Conservation (phyloP, 2,888 invertebrate species). For the Darwinula stevensoni region DNA sequence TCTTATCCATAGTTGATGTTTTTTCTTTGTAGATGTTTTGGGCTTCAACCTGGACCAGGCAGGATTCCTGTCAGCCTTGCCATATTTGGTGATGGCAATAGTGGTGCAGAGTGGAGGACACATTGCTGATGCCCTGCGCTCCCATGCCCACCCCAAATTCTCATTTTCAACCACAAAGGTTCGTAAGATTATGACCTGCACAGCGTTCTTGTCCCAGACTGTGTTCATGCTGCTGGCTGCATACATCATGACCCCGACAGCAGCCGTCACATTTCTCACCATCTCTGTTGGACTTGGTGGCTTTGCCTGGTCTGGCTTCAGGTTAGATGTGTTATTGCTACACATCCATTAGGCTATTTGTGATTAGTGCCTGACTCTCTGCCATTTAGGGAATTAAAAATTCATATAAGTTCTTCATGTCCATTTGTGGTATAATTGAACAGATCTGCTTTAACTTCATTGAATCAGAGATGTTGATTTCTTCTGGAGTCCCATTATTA, state of each 20-base stretch:
- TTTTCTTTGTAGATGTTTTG: slow-evolving; percentile 8
- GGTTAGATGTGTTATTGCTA: no score
- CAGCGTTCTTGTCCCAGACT: slow-evolving; percentile 45
- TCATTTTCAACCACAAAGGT: slow-evolving; percentile 15
- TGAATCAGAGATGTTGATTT: no score
- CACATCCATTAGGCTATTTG: no score
- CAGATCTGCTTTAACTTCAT: no score
- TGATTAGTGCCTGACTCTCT: no score
- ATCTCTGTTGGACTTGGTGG: slow-evolving; percentile 64
- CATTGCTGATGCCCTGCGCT: slow-evolving; percentile 43
- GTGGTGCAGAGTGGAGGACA: slow-evolving; percentile 49
- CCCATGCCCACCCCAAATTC: slow-evolving; percentile 26
- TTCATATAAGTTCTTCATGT: no score
- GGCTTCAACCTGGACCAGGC: slow-evolving; percentile 41
- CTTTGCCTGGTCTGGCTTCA: no score
- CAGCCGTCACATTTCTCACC: slow-evolving; percentile 49
- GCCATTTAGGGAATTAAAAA: no score
- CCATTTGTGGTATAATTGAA: no score
- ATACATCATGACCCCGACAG: slow-evolving; percentile 31
- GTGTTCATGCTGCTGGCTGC: slow-evolving; percentile 59
- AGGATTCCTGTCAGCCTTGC: slow-evolving; percentile 53
- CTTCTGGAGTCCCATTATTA: no score
- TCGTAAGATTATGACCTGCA: slow-evolving; percentile 37
- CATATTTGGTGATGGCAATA: slow-evolving; percentile 62
- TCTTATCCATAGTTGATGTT: background rate